Evolutionary conservation across 2,888 invertebrate species (phyloP).

Genomic region (Stenchaetothrips biformis): DNA sequence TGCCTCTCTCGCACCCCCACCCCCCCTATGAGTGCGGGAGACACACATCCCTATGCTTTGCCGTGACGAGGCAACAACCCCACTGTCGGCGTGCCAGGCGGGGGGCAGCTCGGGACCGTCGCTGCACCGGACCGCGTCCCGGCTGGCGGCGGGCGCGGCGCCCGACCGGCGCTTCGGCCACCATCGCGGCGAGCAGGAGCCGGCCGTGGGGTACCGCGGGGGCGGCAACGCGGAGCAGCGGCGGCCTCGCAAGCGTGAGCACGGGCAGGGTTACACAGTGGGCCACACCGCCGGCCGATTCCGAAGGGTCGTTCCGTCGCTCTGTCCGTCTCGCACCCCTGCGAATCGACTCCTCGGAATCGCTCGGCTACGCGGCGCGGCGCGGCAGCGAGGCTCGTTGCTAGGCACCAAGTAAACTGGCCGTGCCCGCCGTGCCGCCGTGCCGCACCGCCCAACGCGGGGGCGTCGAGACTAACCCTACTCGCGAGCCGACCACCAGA

Average conservation of each 20-base stretch:
- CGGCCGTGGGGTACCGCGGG: neutral
- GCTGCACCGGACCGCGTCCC: neutral
- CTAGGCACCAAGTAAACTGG: neutral
- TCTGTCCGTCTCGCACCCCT: too few species aligned
- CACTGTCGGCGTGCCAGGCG: neutral
- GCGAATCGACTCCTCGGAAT: neutral
- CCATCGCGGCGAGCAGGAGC: too few species aligned
- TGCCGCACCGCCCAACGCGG: neutral
- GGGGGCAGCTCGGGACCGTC: too few species aligned
- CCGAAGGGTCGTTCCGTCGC: too few species aligned
- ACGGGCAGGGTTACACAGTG: too few species aligned
- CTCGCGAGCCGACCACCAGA: too few species aligned
- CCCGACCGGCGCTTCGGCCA: too few species aligned
- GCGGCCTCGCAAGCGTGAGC: neutral
- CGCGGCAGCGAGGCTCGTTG: neutral
- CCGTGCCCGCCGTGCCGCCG: neutral
- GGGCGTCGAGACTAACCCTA: too few species aligned
- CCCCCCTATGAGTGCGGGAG: neutral
- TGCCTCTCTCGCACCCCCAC: neutral
- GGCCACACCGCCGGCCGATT: too few species aligned
- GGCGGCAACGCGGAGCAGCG: neutral
- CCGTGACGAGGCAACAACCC: neutral
- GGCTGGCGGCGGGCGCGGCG: neutral
- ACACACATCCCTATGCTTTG: neutral
- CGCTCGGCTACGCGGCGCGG: neutral